Conservation (phyloP, 2,888 invertebrate species). For the Megaustenia siamemsis region DNA sequence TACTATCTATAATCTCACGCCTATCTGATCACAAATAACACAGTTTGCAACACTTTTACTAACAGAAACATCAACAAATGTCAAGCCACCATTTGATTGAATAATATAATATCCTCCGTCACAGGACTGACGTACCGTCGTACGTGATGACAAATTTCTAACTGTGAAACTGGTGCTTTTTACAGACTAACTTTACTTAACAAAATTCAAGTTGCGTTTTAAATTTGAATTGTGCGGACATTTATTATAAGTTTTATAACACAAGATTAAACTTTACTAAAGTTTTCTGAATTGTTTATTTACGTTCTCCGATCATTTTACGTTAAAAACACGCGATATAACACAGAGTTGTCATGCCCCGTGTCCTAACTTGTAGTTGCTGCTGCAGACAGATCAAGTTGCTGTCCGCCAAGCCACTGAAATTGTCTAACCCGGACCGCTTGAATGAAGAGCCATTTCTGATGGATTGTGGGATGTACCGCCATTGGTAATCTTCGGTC, state of each 20-base stretch:
- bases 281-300: neutral
- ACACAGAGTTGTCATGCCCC: neutral
- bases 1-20: no score
- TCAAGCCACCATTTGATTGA: no score
- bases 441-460: conserved; percentile 52
- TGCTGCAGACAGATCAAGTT: conserved; percentile 11
- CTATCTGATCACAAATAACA: no score
- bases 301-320: neutral
- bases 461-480: conserved; percentile 46
- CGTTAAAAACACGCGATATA: neutral
- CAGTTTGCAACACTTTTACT: no score
- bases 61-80: no score
- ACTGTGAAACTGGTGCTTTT: no score
- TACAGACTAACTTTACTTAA: no score
- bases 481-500: conserved; percentile 10
- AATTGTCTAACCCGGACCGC: conserved; percentile 28
- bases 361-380: neutral
- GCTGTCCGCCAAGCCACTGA: conserved; percentile 46
- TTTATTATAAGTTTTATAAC: neutral
- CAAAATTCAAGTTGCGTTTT: neutral
- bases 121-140: no score
- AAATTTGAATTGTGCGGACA: conserved; percentile 15
- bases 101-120: no score
- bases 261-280: neutral
- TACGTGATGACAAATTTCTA: no score